These are phyloP conservation scores for Cherax quadricarinatus DNA, from an alignment of 1,140 invertebrate species.

Conservation along the genomic window DNA sequence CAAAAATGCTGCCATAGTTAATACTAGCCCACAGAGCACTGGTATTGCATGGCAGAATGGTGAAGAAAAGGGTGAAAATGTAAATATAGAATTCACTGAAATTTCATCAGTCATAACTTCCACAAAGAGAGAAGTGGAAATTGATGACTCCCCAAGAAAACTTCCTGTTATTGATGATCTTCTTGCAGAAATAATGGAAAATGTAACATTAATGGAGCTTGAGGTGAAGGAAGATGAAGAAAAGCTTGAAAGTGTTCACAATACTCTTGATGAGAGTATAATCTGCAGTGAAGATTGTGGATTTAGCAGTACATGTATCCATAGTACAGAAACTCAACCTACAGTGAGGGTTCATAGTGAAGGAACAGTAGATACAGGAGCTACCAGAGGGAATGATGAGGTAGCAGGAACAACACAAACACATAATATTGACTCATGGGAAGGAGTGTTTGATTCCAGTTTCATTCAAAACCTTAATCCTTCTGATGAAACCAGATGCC, in stretches of 20 bases:
- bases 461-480: neutral
- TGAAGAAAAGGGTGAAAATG: neutral
- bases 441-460: no score
- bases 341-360: neutral
- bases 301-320: neutral
- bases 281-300: neutral
- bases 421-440: neutral
- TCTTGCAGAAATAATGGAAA: constrained; percentile 57
- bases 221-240: constrained; percentile 40
- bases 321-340: neutral
- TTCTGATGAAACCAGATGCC: neutral
- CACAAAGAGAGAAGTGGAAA: constrained; percentile 26
- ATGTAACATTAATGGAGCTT: constrained; percentile 46
- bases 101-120: neutral
- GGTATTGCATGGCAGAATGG: neutral
- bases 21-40: constrained; percentile 28
- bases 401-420: neutral
- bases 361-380: neutral
- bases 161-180: constrained; percentile 59
- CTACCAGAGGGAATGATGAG: no score
- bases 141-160: constrained; percentile 24
- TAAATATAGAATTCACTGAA: neutral
- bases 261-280: neutral
- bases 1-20: neutral
- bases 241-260: neutral